A percentile compares a stretch with the other conserved stretches of the same genome.
phyloP scores from a whole-genome alignment of 2,888 invertebrate genomes.

The Tenodera sinensis region DNA sequence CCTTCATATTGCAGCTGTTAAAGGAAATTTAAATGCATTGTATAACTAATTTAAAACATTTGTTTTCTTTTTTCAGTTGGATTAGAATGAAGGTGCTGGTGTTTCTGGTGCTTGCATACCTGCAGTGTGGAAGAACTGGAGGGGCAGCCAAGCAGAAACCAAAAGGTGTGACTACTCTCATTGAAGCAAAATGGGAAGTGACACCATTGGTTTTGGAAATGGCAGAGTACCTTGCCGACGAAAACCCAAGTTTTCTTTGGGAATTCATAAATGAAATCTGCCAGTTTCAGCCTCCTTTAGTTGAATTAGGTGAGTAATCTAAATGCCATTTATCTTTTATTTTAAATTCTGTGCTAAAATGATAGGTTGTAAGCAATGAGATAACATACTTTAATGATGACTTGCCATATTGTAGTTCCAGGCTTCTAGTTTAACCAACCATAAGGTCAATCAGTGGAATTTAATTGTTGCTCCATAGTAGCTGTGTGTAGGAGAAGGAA shows the following conservation, averaged over 20 bases:
- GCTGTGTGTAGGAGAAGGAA: no score
- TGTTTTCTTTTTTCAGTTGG: background rate
- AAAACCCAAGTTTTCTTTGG: conserved; percentile 79
- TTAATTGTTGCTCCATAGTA: no score
- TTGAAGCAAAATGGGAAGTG: conserved; percentile 92
- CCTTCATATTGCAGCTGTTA: no score
- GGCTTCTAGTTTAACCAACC: no score
- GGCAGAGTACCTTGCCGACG: conserved; percentile 80
- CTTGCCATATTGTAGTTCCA: no score
- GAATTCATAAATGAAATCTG: conserved; percentile 70
- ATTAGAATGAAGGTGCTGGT: background rate
- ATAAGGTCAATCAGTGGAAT: no score
- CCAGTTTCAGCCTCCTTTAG: conserved; percentile 57
- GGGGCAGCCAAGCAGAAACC: conserved; percentile 48
- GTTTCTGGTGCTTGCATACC: background rate
- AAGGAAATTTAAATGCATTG: no score
- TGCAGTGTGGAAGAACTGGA: background rate
- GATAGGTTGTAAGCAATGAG: no score
- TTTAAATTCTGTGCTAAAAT: background rate
- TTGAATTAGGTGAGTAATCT: conserved; percentile 55
- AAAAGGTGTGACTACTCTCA: conserved; percentile 80
- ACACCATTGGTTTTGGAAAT: conserved; percentile 90
- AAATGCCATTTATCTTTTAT: background rate
- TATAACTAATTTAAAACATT: no score
- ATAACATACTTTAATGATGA: no score